These are phyloP conservation scores for Pipistrellus pipistrellus DNA, from an alignment of 2,797 vertebrate genomes.

Conservation along the genomic window DNA sequence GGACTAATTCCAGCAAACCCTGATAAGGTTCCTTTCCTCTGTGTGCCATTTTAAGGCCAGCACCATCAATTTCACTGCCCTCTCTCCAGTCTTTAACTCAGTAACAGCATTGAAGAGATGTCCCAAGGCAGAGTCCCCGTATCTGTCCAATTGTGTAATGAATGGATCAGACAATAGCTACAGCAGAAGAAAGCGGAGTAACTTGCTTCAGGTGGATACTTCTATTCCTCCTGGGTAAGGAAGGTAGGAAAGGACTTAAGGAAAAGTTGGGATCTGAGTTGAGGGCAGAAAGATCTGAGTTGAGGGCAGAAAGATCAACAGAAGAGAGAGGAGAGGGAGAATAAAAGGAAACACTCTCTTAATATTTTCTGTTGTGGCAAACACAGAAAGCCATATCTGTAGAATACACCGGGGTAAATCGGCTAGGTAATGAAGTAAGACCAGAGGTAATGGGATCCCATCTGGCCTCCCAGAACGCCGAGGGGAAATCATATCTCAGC, in stretches of 20 bases:
- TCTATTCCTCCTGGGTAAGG: slow-evolving; percentile 15
- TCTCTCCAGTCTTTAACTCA: background rate
- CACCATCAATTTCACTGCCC: background rate
- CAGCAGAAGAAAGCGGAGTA: background rate
- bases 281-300: background rate
- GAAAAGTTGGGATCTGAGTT: background rate
- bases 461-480: background rate
- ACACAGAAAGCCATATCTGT: background rate
- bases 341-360: background rate
- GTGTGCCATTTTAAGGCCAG: background rate
- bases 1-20: background rate
- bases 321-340: background rate
- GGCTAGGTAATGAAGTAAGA: background rate
- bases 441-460: background rate
- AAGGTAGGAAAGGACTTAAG: background rate
- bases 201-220: background rate
- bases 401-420: background rate
- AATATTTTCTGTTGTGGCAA: background rate
- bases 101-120: background rate
- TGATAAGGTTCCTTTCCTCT: background rate
- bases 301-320: background rate
- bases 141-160: background rate
- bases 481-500: background rate
- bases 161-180: background rate
- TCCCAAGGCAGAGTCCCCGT: background rate